Conservation (phyloP, 2,113 vertebrate genomes). For the Pleuronectes platessa region DNA sequence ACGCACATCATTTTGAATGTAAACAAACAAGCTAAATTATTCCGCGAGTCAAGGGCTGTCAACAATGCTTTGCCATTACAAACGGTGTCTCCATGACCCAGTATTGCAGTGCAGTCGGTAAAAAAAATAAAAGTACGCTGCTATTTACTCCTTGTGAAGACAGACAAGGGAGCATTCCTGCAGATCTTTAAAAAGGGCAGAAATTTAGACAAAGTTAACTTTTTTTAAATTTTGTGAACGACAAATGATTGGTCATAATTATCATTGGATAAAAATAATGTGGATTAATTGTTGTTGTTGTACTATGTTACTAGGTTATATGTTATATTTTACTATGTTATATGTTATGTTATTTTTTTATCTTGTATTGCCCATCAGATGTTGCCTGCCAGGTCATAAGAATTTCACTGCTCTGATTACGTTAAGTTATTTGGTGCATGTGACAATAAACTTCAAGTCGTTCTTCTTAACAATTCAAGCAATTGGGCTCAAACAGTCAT, state of each 20-base stretch:
- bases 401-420: too few species aligned
- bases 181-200: neutral
- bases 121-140: neutral
- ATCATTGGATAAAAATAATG: neutral
- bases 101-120: neutral
- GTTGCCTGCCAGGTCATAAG: too few species aligned
- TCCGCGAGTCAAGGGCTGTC: neutral
- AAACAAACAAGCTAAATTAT: constrained; percentile 11
- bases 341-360: too few species aligned
- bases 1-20: constrained; percentile 7
- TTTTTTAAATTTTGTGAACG: neutral
- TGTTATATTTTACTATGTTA: too few species aligned
- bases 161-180: too few species aligned
- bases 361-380: too few species aligned
- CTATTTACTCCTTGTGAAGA: neutral
- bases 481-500: neutral
- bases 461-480: too few species aligned
- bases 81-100: neutral
- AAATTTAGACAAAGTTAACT: neutral
- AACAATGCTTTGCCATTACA: constrained; percentile 4
- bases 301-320: too few species aligned
- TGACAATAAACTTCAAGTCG: too few species aligned
- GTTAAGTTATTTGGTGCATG: too few species aligned
- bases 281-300: too few species aligned
- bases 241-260: neutral